These are phyloP conservation scores for Temnothorax unifasciatus DNA, from an alignment of 2,888 invertebrate genomes.

Conservation along the genomic window DNA sequence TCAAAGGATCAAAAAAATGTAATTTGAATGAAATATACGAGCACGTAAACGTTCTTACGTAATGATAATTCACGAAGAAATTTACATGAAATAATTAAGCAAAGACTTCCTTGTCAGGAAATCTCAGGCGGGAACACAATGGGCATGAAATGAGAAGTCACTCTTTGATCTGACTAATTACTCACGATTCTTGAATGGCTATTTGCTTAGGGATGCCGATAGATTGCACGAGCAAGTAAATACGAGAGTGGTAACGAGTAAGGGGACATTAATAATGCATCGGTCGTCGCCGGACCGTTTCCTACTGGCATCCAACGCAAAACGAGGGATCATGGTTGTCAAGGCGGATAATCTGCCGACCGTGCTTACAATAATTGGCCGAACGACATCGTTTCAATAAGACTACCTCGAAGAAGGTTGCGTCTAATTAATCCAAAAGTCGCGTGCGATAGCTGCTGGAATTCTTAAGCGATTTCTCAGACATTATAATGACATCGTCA, in stretches of 20 bases:
- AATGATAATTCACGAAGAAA: background rate
- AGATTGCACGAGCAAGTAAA: slow-evolving; percentile 72
- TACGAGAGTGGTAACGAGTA: slow-evolving; percentile 77
- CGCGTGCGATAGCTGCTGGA: background rate
- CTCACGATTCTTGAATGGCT: slow-evolving; percentile 39
- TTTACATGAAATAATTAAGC: background rate
- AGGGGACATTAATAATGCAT: slow-evolving; percentile 83
- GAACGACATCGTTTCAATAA: slow-evolving; percentile 20
- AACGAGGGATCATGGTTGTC: slow-evolving; percentile 70
- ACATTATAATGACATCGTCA: background rate
- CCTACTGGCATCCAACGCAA: slow-evolving; percentile 77
- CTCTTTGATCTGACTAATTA: slow-evolving; percentile 32
- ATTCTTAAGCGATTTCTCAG: background rate
- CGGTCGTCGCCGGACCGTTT: slow-evolving; percentile 77
- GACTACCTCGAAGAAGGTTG: background rate
- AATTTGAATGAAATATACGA: too few species aligned
- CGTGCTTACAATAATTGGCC: slow-evolving; percentile 20
- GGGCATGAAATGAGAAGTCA: slow-evolving; percentile 2
- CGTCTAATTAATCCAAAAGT: background rate
- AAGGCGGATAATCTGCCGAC: slow-evolving; percentile 45
- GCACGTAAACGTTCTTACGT: background rate
- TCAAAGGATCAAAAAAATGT: background rate
- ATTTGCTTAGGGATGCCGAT: slow-evolving; percentile 65
- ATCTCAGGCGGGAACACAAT: background rate
- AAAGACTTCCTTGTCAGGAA: background rate